Evolutionary conservation across 2,113 vertebrate species (phyloP), one percentile per base, ranked within the genome.

Genomic region (Macheiramphus alcinus): DNA sequence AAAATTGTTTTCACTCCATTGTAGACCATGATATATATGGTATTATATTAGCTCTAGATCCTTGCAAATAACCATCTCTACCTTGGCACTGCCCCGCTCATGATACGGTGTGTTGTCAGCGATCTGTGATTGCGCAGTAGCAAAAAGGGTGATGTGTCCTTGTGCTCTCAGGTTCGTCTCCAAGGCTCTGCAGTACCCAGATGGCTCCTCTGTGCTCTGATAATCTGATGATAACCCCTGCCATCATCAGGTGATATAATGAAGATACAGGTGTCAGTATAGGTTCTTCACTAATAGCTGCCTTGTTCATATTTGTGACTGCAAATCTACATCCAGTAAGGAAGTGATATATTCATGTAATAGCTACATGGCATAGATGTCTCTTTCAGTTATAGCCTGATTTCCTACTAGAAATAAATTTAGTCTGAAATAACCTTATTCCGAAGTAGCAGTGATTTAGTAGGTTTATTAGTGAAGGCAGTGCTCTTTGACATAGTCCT

Each of bases 221-320:
- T 98, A 96, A 78, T 94, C 85, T 95, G 95, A 90, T 98, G 91
- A 95, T 97, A 98, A 96, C 93, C 97, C 67, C 95, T 98, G 97
- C 97, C 97, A 97, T 95, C 58, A 94, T 89, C 52, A 78, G 88
- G 96, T 98, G 96, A 98, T 98, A 96, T 97, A 98, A 97, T 97
- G 97, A 97, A 98, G 96, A 96, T 95, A 91, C 63, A 93, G 95
- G 90, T 95, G 82, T 87, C 55, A 29, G 43, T 81, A 63, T 91
- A 78, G 84, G 73, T 93, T 97, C 89, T 96, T 95, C 93, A 92
- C 58, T 82, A 79, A 81, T 97, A 95, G 86, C 96, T 98, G 96
- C 90, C 61, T 93, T 90, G 72, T 92, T 91, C 11, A 1, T 70
- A 6, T 68, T 71, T 75, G 22, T 90, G 87, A 48, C 61, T 85